Evolutionary conservation across 2,888 invertebrate species (phyloP), one percentile per base, ranked within the genome.

Genomic region (Meganola albula): DNA sequence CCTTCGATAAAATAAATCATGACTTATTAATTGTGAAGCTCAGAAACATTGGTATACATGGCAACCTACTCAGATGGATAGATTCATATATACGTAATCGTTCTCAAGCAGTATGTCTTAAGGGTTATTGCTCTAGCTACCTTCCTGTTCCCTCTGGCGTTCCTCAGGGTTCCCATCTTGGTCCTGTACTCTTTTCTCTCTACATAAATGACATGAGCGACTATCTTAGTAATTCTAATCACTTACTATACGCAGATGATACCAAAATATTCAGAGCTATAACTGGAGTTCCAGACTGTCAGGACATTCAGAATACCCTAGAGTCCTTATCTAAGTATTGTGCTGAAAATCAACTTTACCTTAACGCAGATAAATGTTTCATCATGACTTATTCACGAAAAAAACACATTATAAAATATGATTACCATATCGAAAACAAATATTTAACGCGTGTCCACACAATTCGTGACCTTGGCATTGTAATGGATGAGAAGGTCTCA

Each of bases 1-100:
- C 31, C 1, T 36, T 31, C 9, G 34, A 37, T 25, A 37, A 37
- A 32, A 32, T 37, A 8, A 30, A 26, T 26, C 37, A 37, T 7
- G 24, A 24, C 9, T 24, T 24, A 25, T 13, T 23, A 1, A 16
- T 31, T 14, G 21, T 21, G 10, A 32, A 32, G 10, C 11, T 27
- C 12, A 13, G 22, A 12, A 13, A 12, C 13, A 22, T 27, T 11
- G 26, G 32, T 27, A 27, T 32, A 22, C 26, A 27, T 21, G 27
- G 32, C 22, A 22, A 27, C 9, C 23, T 32, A 7, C 26, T 26
- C 12, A 9, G 32, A 4, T 32, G 32, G 27, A 26, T 32, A 10
- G 11, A 11, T n/a, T 26, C 21, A n/a, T 32, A 27, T 22, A 10
- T 32, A 5, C 14, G 9, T 1, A 31, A 31, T 12, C 24, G 24